Conservation (phyloP, 2,888 invertebrate genomes). For the Callinectes sapidus region DNA sequence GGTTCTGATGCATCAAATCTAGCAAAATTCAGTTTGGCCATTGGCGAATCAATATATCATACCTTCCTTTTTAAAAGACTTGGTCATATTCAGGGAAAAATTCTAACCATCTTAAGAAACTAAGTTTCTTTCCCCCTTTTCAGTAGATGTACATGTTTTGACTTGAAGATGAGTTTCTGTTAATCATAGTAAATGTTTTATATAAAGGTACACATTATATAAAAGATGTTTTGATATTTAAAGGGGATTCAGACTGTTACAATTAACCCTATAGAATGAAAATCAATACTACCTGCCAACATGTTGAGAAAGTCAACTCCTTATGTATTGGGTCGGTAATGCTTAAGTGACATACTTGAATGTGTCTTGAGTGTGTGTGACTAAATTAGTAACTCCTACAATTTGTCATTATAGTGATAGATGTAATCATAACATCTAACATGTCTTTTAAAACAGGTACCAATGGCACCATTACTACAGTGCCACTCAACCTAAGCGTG, state of each 20-base stretch:
- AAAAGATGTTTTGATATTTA: neutral
- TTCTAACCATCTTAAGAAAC: neutral
- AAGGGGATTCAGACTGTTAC: too few species aligned
- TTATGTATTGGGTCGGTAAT: neutral
- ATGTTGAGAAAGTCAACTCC: neutral
- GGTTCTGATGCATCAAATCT: too few species aligned
- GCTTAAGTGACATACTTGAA: neutral
- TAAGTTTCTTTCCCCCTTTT: neutral
- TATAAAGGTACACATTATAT: too few species aligned
- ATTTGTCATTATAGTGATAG: neutral
- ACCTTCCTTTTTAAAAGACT: too few species aligned
- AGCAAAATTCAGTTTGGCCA: too few species aligned
- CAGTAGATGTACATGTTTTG: too few species aligned
- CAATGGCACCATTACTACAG: conserved; percentile 66
- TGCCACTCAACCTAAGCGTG: conserved; percentile 69
- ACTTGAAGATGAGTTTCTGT: too few species aligned
- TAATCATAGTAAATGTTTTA: too few species aligned
- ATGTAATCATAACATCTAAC: neutral
- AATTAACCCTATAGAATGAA: neutral
- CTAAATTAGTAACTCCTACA: neutral
- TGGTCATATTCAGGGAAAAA: too few species aligned
- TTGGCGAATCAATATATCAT: too few species aligned
- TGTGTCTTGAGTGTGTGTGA: neutral
- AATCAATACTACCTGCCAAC: neutral
- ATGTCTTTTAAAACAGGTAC: conserved; percentile 38